Conservation (phyloP, 2,113 vertebrate genomes). For the Megaceryle torquata region DNA sequence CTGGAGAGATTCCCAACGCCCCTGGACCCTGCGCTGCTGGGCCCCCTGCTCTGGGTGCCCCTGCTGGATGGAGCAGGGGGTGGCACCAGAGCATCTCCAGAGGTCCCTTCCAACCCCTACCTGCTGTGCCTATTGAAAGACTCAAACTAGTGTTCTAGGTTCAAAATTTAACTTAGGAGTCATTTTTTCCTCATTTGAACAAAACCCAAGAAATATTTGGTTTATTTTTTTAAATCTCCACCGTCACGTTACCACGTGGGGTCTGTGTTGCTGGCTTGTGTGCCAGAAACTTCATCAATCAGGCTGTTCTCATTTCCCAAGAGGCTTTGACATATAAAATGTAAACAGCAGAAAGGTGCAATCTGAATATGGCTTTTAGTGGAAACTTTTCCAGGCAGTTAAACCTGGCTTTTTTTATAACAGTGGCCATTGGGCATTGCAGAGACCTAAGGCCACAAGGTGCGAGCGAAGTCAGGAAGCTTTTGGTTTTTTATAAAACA, state of each 20-base stretch:
- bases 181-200: background rate
- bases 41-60: background rate
- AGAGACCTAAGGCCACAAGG: background rate
- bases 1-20: too few species aligned
- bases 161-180: background rate
- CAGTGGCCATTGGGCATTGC: rapidly evolving
- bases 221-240: background rate
- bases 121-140: background rate
- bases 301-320: background rate
- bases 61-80: background rate
- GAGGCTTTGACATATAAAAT: background rate
- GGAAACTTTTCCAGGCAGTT: background rate
- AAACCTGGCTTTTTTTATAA: rapidly evolving
- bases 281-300: background rate
- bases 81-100: background rate
- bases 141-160: too few species aligned
- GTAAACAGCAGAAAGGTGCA: background rate
- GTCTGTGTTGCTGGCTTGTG: background rate
- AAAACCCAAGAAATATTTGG: background rate
- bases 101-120: background rate
- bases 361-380: background rate
- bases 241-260: rapidly evolving
- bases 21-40: too few species aligned
- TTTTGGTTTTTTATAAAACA: background rate
- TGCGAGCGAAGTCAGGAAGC: background rate